phyloP scores from a whole-genome alignment of 2,888 invertebrate genomes.

The Lepidocyrtinus sp. region DNA sequence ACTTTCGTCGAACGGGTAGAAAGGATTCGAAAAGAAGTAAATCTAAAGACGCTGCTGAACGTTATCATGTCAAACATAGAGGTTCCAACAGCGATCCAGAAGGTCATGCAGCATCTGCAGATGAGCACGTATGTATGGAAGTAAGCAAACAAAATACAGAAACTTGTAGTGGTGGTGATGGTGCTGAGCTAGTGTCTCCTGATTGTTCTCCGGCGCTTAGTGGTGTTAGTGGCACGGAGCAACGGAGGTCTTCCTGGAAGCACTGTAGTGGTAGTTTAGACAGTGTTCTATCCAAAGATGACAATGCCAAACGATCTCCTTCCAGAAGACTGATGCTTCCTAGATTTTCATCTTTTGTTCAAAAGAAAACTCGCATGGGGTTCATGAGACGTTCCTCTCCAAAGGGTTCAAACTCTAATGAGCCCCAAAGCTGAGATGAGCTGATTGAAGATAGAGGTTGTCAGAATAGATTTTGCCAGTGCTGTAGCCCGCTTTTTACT shows the following conservation, averaged over 20 bases:
- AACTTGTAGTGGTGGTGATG: slow-evolving; percentile 58
- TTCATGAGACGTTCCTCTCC: slow-evolving; percentile 67
- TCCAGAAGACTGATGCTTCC: slow-evolving; percentile 67
- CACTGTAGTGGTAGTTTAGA: slow-evolving; percentile 69
- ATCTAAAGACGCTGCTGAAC: slow-evolving; percentile 26
- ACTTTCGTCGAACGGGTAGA: slow-evolving; percentile 61
- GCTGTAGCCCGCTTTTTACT: slow-evolving; percentile 8
- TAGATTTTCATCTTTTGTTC: slow-evolving; percentile 69
- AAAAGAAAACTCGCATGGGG: slow-evolving; percentile 67
- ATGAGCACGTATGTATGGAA: slow-evolving; percentile 24
- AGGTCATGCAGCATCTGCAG: slow-evolving; percentile 30
- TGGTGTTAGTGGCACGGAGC: slow-evolving; percentile 52
- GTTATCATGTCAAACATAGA: slow-evolving; percentile 52
- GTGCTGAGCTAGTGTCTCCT: slow-evolving; percentile 60
- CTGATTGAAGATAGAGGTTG: neutral
- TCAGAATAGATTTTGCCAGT: slow-evolving; percentile 24
- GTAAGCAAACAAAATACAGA: slow-evolving; percentile 28
- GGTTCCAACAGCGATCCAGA: slow-evolving; percentile 66
- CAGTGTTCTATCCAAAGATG: slow-evolving; percentile 67
- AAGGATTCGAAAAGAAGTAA: slow-evolving; percentile 38
- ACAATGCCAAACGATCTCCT: slow-evolving; percentile 65
- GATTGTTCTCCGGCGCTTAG: slow-evolving; percentile 66
- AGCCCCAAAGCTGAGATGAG: slow-evolving; percentile 63
- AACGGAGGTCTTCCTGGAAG: slow-evolving; percentile 62
- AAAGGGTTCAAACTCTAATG: slow-evolving; percentile 52